These are phyloP conservation scores for Thomomys bottae DNA, from an alignment of 2,113 vertebrate species.

Conservation along the genomic window DNA sequence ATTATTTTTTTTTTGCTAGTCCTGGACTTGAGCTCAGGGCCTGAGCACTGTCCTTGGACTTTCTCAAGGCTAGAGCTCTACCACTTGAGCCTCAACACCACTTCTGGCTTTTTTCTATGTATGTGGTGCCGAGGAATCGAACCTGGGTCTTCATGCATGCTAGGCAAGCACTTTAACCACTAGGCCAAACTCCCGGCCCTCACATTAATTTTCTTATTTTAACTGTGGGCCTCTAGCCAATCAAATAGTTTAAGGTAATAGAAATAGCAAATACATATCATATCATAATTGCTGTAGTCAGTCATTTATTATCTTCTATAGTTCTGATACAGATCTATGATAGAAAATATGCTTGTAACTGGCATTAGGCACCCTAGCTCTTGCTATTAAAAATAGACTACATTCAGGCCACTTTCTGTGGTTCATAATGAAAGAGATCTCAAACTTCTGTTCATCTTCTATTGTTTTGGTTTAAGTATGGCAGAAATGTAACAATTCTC, in stretches of 20 bases:
- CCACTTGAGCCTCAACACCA: too few relatives aligned
- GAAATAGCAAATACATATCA: background rate
- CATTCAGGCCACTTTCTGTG: background rate
- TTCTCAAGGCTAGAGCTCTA: too few relatives aligned
- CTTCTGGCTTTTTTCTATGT: too few relatives aligned
- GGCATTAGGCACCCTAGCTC: background rate
- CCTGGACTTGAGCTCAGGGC: too few relatives aligned
- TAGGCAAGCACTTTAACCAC: too few relatives aligned
- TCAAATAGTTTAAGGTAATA: constrained; percentile 7
- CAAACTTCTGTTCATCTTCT: background rate
- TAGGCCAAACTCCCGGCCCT: too few relatives aligned
- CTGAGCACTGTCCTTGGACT: too few relatives aligned
- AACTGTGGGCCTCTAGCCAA: background rate
- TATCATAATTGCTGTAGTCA: background rate
- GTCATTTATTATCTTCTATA: background rate
- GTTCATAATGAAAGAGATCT: background rate
- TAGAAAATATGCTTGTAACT: background rate
- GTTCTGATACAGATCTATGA: background rate
- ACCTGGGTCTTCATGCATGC: too few relatives aligned
- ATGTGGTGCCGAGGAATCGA: too few relatives aligned
- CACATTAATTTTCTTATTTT: background rate
- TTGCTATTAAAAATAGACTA: background rate
- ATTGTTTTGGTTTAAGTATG: constrained; percentile 10
- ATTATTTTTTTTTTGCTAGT: background rate
- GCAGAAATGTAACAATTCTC: background rate